A percentile compares a stretch with the other conserved stretches of the same genome.
These are phyloP conservation scores for Lophotriccus pileatus DNA, from an alignment of 2,797 vertebrate species.

Conservation along the genomic window DNA sequence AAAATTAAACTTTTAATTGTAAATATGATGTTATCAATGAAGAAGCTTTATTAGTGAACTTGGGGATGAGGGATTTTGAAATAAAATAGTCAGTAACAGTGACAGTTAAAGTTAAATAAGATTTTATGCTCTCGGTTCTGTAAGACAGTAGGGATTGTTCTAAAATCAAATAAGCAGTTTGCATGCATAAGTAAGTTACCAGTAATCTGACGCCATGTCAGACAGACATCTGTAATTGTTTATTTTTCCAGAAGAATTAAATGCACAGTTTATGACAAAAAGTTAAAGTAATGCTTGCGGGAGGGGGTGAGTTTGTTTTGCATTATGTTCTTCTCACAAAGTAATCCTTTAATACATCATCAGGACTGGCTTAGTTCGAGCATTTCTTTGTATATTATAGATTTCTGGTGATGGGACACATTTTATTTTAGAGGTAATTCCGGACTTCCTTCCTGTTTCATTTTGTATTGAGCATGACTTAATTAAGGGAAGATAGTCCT, in stretches of 20 bases:
- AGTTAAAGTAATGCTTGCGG: neutral
- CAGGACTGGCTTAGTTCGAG: neutral
- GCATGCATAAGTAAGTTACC: neutral
- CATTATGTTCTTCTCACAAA: neutral
- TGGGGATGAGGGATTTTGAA: neutral
- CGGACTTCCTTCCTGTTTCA: neutral
- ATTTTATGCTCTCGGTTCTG: neutral
- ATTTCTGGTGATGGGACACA: neutral
- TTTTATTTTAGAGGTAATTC: neutral
- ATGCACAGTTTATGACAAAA: neutral
- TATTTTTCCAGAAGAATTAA: neutral
- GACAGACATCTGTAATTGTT: neutral
- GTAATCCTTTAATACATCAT: neutral
- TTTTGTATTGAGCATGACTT: neutral
- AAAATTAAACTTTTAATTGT: neutral
- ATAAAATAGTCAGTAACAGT: neutral
- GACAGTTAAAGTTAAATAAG: neutral
- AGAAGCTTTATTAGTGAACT: neutral
- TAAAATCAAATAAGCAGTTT: slow-evolving; percentile 7
- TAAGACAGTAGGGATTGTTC: neutral
- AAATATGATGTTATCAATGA: neutral
- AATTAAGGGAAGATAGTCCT: neutral
- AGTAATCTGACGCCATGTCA: neutral
- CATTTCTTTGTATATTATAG: neutral
- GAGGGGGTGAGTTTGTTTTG: neutral